Percentiles rank a stretch among this genome's conserved stretches.
Evolutionary conservation across 2,113 vertebrate species (phyloP).

Genomic region (Rhabdornis inornatus): DNA sequence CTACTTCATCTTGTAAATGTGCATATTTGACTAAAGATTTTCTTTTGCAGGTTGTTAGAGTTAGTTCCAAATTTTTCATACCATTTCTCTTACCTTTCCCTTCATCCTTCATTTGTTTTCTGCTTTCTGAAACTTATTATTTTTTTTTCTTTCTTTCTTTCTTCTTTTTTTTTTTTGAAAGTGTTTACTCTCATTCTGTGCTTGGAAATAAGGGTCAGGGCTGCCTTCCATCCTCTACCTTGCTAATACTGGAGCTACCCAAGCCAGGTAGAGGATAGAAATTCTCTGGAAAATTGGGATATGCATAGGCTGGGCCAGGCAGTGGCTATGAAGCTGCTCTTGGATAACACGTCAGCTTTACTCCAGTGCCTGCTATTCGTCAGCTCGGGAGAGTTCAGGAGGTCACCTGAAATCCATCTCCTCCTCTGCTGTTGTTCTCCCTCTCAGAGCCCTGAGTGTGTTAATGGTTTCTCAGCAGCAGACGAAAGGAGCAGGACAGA

Average conservation of each 20-base stretch:
- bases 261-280: neutral
- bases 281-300: neutral
- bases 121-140: neutral
- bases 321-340: neutral
- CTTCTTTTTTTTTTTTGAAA: neutral
- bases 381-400: neutral
- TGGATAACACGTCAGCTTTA: neutral
- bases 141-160: neutral
- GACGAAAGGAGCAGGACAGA: neutral
- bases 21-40: neutral
- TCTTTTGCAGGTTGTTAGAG: neutral
- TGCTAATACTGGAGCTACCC: neutral
- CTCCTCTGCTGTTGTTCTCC: neutral
- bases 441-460: neutral
- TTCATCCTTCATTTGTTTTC: neutral
- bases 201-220: neutral
- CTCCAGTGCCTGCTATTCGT: neutral
- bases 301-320: neutral
- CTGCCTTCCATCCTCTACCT: neutral
- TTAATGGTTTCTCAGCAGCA: conserved; percentile 14
- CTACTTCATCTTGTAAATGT: neutral
- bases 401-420: neutral
- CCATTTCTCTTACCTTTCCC: neutral
- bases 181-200: neutral
- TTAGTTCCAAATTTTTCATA: neutral